Evolutionary conservation across 2,797 vertebrate species (phyloP).

Genomic region (Anas capensis): DNA sequence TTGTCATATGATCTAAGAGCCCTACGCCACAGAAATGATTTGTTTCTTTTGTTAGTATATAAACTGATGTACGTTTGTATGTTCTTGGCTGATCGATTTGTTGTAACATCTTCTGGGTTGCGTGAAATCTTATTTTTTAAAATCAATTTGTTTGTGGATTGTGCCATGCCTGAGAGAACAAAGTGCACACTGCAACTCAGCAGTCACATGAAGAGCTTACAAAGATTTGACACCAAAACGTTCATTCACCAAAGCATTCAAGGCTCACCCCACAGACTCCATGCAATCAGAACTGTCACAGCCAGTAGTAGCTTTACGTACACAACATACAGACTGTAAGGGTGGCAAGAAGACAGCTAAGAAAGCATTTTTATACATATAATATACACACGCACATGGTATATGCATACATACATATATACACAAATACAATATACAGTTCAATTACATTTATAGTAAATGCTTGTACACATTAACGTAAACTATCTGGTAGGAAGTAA

Average conservation of each 20-base stretch:
- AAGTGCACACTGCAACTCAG: not conserved
- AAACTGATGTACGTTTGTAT: conserved; percentile 51
- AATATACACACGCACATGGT: not conserved
- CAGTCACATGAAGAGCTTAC: not conserved
- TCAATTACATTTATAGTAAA: not conserved
- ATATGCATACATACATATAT: not conserved
- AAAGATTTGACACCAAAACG: not conserved
- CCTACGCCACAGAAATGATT: conserved; percentile 42
- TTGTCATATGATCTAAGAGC: conserved; percentile 59
- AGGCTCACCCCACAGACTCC: not conserved
- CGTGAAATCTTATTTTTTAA: conserved; percentile 51
- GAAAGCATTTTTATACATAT: not conserved
- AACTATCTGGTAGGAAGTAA: not conserved
- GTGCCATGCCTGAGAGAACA: conserved; percentile 27
- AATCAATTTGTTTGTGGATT: not conserved
- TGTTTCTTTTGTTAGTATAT: not conserved
- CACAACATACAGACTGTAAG: not conserved
- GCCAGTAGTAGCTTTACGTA: not conserved
- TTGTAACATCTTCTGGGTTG: conserved; percentile 50
- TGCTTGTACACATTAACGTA: not conserved
- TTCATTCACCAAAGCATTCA: not conserved
- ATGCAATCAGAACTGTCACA: not conserved
- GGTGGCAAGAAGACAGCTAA: not conserved
- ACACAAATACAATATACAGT: not conserved
- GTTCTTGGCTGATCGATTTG: conserved; percentile 63